Evolutionary conservation across 2,113 vertebrate genomes (phyloP), one percentile per base, ranked within the genome.

Genomic region (Pangasianodon hypophthalmus): DNA sequence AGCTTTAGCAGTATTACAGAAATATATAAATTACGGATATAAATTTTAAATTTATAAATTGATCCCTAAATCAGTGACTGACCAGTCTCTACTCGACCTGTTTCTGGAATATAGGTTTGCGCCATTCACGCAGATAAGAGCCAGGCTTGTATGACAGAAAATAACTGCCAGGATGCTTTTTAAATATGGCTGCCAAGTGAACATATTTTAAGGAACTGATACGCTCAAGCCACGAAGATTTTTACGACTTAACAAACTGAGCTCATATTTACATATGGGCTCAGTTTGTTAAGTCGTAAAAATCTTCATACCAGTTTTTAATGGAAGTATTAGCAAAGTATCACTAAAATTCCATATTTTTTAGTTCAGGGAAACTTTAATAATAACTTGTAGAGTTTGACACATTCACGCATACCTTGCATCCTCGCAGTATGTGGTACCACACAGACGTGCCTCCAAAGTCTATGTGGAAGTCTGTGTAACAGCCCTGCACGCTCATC

Each of bases 381-480:
- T 26, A 60, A 44, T 82, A 37, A 21, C 80, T 56, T 14, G 50
- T 37, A 9, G n/a, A 26, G 2, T 2, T 56, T 16, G 3, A 85
- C 46, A 60, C 1, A 19, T 37, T 48, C 93, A 94, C 88, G 1
- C 94, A 91, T 95, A 99, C 98, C 98, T 99, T 99, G 95, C 97
- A 97, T 75, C 98, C 98, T 95, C 97, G 95, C 89, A 98, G 96
- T 92, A 99, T 98, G 93, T 99, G 98, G 93, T 99, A 99, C 98
- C 98, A 99, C 86, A 99, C 98, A 9, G 98, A 99, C n/a, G 98
- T 99, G 32, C 98, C 98, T 82, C 98, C 98, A 11, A 99, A 99
- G 94, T 99, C 98, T 88, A 99, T 97, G 54, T 99, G 98, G 95
- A 99, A 99, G 94, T 99, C 98, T 92, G 98, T 99, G 95, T 98